Percentiles rank a stretch among this genome's conserved stretches.
Conservation (phyloP, 1,140 invertebrate genomes). For the Megalopta genalis region DNA sequence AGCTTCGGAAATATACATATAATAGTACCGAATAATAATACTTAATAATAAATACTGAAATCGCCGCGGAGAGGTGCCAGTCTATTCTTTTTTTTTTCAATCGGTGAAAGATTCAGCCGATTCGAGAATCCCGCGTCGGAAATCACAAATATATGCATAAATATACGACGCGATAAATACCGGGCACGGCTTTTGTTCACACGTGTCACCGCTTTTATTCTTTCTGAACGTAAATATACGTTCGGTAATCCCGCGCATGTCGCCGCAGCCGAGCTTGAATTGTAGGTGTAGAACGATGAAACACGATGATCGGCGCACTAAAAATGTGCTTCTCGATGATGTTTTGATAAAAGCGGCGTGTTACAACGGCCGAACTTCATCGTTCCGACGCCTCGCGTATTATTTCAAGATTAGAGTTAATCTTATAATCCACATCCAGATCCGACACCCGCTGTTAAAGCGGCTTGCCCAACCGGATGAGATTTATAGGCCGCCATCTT, state of each 20-base stretch:
- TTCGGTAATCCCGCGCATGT: constrained; percentile 4
- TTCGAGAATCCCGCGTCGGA: neutral
- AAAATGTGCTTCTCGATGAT: constrained; percentile 25
- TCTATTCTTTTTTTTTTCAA: neutral
- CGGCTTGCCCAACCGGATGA: constrained; percentile 43
- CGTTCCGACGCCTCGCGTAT: constrained; percentile 53
- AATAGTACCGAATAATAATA: no score
- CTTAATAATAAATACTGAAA: neutral
- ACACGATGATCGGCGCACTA: neutral
- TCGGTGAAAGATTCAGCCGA: neutral
- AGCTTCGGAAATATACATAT: neutral
- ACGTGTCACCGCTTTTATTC: neutral
- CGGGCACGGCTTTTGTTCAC: neutral
- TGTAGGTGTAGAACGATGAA: constrained; percentile 17
- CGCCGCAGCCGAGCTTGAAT: neutral
- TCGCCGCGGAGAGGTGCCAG: neutral
- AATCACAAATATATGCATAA: constrained; percentile 27
- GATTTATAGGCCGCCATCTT: constrained; percentile 55
- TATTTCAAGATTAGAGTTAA: constrained; percentile 65
- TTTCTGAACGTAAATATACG: constrained; percentile 25
- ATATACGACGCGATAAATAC: neutral
- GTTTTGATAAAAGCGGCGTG: constrained; percentile 46
- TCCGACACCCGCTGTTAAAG: constrained; percentile 42
- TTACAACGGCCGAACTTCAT: constrained; percentile 31
- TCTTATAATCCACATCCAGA: constrained; percentile 59